Conservation (phyloP, 2,113 vertebrate genomes). For the Piaya cayana region DNA sequence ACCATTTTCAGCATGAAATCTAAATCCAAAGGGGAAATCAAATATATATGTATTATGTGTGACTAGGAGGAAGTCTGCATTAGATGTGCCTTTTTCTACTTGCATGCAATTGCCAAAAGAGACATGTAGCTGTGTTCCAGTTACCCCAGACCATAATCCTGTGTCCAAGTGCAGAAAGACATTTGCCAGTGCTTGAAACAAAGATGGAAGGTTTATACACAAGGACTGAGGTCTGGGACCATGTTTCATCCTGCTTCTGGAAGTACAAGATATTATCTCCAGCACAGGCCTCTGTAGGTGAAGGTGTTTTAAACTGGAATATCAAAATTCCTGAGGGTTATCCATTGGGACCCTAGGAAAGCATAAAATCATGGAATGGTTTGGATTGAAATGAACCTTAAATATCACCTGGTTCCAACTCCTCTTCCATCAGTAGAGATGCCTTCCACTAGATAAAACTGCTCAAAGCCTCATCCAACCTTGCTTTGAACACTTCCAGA, state of each 20-base stretch:
- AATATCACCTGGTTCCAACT: too few relatives aligned
- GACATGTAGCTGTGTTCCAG: neutral
- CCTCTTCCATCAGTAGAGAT: too few relatives aligned
- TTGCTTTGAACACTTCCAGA: too few relatives aligned
- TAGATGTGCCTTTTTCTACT: neutral
- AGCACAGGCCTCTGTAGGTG: neutral
- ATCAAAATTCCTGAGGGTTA: neutral
- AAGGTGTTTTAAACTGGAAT: neutral
- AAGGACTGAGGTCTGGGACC: neutral
- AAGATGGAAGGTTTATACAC: neutral
- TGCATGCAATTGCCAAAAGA: neutral
- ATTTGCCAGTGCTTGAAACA: neutral
- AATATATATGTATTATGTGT: neutral
- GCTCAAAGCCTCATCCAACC: too few relatives aligned
- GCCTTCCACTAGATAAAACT: too few relatives aligned
- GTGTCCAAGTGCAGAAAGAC: too few relatives aligned
- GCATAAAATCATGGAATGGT: too few relatives aligned
- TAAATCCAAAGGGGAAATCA: neutral
- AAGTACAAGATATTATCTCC: neutral
- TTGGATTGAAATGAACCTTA: too few relatives aligned
- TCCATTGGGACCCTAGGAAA: neutral
- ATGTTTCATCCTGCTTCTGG: neutral
- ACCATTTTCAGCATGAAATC: neutral
- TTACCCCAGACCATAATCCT: neutral
- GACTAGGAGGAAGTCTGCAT: neutral